These are phyloP conservation scores for Verasper variegatus DNA, from an alignment of 2,113 vertebrate species.

Conservation along the genomic window DNA sequence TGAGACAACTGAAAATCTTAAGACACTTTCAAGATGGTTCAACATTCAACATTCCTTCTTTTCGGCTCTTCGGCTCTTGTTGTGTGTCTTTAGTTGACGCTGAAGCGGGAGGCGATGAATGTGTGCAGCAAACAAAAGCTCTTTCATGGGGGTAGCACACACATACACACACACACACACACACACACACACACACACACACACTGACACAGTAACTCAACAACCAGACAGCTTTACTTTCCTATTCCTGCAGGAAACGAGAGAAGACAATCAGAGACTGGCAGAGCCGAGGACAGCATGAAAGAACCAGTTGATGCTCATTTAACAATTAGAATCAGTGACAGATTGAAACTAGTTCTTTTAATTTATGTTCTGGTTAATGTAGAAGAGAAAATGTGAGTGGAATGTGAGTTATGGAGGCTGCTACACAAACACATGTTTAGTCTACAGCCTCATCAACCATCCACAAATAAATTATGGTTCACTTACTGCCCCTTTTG, in stretches of 20 bases:
- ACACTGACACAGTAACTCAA: slow-evolving; percentile 11
- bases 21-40: neutral
- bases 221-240: slow-evolving; percentile 12
- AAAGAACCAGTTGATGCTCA: neutral
- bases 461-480: too few species aligned
- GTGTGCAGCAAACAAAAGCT: slow-evolving; percentile 49
- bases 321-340: neutral
- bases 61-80: neutral
- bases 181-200: slow-evolving; percentile 22
- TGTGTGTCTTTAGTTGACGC: neutral
- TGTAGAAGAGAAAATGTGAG: too few species aligned
- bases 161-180: slow-evolving; percentile 14
- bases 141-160: slow-evolving; percentile 33
- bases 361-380: too few species aligned
- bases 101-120: slow-evolving; percentile 14
- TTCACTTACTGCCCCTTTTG: too few species aligned
- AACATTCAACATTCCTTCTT: neutral
- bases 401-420: too few species aligned
- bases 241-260: slow-evolving; percentile 4
- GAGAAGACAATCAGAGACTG: neutral
- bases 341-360: neutral
- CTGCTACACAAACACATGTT: too few species aligned
- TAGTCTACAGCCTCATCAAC: too few species aligned
- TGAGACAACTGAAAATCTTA: neutral
- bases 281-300: neutral